phyloP scores from a whole-genome alignment of 1,140 invertebrate genomes.

The Hylaeus volcanicus region DNA sequence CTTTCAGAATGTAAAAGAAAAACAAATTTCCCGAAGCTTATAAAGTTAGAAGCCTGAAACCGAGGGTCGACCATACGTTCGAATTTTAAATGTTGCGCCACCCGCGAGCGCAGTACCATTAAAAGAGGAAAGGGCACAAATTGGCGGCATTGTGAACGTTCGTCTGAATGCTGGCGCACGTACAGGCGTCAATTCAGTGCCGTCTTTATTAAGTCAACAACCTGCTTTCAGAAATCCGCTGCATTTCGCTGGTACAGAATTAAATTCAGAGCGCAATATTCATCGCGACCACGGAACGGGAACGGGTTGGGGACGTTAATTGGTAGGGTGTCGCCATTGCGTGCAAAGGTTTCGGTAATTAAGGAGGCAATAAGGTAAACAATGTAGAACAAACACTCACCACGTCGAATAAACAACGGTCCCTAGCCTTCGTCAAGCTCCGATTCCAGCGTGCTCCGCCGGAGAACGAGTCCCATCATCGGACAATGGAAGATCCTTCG shows the following conservation, averaged over 20 bases:
- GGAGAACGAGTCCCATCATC: no score
- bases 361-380: slow-evolving; percentile 13
- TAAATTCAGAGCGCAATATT: slow-evolving; percentile 14
- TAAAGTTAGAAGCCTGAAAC: background rate
- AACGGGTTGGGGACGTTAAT: slow-evolving; percentile 9
- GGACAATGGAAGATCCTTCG: no score
- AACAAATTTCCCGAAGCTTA: no score
- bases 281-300: background rate
- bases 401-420: background rate
- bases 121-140: slow-evolving; percentile 5
- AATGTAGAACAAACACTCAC: slow-evolving; percentile 32
- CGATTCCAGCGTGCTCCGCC: background rate
- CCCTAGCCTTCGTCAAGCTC: background rate
- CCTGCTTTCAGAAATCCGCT: slow-evolving; percentile 30
- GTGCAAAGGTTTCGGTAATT: slow-evolving; percentile 28
- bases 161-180: slow-evolving; percentile 10
- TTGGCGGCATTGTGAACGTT: slow-evolving; percentile 7
- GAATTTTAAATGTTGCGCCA: slow-evolving; percentile 1
- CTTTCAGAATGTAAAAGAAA: no score
- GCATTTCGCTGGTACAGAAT: slow-evolving; percentile 19
- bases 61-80: no score
- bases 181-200: slow-evolving; percentile 6
- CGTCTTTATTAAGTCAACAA: slow-evolving; percentile 46
- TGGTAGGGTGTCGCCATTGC: slow-evolving; percentile 4
- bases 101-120: background rate